These are phyloP conservation scores for Aphis craccivora DNA, from an alignment of 1,140 invertebrate genomes.

Conservation along the genomic window DNA sequence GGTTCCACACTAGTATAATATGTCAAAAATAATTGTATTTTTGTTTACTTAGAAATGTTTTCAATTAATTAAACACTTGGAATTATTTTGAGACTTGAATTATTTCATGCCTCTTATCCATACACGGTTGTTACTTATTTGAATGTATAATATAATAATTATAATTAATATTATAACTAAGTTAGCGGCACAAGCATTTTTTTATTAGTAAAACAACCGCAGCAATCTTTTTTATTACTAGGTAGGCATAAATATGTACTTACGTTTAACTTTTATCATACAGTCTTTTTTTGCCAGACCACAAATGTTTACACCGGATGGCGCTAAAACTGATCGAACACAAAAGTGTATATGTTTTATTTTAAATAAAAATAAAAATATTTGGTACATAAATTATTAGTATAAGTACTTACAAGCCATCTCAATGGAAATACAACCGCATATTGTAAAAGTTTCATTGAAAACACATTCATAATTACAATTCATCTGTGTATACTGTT, in stretches of 20 bases:
- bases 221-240: neutral
- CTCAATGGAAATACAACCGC: neutral
- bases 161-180: too few species aligned
- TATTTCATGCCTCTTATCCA: too few species aligned
- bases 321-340: neutral
- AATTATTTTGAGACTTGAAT: too few species aligned
- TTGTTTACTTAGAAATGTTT: too few species aligned
- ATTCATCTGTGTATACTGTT: conserved; percentile 7
- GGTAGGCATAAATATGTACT: neutral
- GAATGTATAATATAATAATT: too few species aligned
- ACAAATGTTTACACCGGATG: neutral
- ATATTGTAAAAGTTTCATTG: conserved; percentile 26
- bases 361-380: neutral
- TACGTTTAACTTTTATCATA: neutral
- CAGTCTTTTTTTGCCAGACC: neutral
- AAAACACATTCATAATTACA: neutral
- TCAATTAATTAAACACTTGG: too few species aligned
- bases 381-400: neutral
- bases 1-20: too few species aligned
- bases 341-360: neutral
- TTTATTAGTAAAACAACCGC: neutral
- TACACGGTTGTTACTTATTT: too few species aligned
- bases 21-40: too few species aligned
- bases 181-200: too few species aligned
- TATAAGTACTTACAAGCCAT: neutral